Conservation (phyloP, 2,113 vertebrate species). For the Coptodon bakossiorum region DNA sequence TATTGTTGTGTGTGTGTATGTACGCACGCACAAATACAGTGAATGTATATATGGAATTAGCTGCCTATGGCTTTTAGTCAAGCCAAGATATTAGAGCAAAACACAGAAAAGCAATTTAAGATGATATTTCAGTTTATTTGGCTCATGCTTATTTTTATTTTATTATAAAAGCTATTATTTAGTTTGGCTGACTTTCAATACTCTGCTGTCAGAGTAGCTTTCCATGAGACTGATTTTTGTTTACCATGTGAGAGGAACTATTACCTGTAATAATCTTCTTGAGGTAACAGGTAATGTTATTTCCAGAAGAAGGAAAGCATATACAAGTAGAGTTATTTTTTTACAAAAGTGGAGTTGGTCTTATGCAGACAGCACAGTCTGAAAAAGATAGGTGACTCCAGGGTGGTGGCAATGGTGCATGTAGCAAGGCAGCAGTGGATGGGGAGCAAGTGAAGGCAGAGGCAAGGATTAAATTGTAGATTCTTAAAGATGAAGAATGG, state of each 20-base stretch:
- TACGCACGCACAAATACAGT: not conserved
- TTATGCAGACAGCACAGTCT: not conserved
- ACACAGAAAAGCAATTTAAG: not conserved
- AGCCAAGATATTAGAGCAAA: not conserved
- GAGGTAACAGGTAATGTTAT: rapidly evolving
- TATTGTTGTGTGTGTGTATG: not conserved
- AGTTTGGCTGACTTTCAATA: not conserved
- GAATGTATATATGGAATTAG: not conserved
- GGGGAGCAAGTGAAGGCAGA: not conserved
- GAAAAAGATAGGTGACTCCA: rapidly evolving
- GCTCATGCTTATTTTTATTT: not conserved
- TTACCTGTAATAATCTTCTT: not conserved
- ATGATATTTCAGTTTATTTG: rapidly evolving
- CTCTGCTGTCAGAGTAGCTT: not conserved
- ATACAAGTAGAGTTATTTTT: not conserved
- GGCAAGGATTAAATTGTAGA: not conserved
- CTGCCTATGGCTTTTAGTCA: not conserved
- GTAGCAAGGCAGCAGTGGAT: not conserved
- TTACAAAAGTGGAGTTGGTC: not conserved
- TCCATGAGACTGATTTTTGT: not conserved
- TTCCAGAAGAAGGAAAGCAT: not conserved
- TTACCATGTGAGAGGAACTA: not conserved
- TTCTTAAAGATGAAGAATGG: not conserved
- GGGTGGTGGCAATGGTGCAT: not conserved
- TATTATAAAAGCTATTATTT: not conserved